Evolutionary conservation across 2,797 vertebrate genomes (phyloP), one percentile per base, ranked within the genome.

Genomic region (Nannoperca obscura): DNA sequence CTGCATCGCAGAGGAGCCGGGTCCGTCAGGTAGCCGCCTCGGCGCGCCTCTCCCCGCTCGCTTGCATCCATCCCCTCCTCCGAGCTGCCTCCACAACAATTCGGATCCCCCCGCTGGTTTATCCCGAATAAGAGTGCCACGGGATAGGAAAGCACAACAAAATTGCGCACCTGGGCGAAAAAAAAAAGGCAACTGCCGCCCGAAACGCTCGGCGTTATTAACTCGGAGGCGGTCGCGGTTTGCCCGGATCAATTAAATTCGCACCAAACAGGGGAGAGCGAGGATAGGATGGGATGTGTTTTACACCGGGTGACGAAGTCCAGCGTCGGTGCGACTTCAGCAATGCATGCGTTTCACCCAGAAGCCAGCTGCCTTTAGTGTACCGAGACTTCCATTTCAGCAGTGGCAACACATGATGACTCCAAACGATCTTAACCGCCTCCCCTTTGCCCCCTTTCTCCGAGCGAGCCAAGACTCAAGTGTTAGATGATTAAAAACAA

Each of bases 241-340:
- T 62, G 76, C 53, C 72, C 69, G 71, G 89, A 93, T 93, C 89
- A 89, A 92, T 92, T 85, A 78, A 91, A 89, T 70, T 87, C 76
- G 74, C 85, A 73, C 86, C 68, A 34, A 90, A 78, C 76, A 80
- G 79, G 52, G 80, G 82, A 75, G 89, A 82, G 91, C 74, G 17
- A 20, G 30, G 86, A 91, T 88, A 88, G 89, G 90, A 88, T 66
- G 64, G 78, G 66, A 44, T 70, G 90, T 59, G 80, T 82, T 75
- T 81, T 82, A 83, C 84, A 85, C 81, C 52, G 58, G 82, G 75
- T 87, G 86, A 90, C 84, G 74, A 66, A 76, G 83, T 61, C 76
- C 72, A 68, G 15, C 49, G 75, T 80, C 63, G 57, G 66, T 80
- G 70, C 70, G 69, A 67, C 72, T 72, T 65, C 12, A 63, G 24